Conservation (phyloP, 2,888 invertebrate genomes). For the Thysanoteuthis rhombus region DNA sequence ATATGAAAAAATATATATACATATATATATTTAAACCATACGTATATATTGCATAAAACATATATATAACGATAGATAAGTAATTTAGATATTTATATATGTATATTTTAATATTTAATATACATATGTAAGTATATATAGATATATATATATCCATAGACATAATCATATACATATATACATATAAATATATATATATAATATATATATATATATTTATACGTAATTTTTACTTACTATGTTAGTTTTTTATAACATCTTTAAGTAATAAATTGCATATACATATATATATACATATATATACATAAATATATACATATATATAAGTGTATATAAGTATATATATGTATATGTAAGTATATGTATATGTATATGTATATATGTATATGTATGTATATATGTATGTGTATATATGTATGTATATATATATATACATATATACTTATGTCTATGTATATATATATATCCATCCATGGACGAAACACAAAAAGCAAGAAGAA, state of each 20-base stretch:
- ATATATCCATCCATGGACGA: slow-evolving; percentile 12
- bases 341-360: not conserved
- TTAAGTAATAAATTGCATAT: not conserved
- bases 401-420: not conserved
- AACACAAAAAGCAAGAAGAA: not conserved
- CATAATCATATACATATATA: not conserved
- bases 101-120: not conserved
- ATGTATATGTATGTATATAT: not conserved
- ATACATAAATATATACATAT: not conserved
- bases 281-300: not conserved
- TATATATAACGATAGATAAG: not conserved
- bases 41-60: not conserved
- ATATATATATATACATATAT: slow-evolving; percentile 12
- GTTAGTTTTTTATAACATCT: not conserved
- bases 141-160: not conserved
- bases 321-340: not conserved
- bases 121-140: not conserved
- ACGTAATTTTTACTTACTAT: not conserved
- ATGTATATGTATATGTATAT: not conserved
- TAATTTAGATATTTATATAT: not conserved
- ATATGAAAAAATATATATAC: too few species aligned
- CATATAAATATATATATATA: not conserved
- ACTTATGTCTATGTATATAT: not conserved
- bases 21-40: not conserved
- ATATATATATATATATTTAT: not conserved